phyloP scores from a whole-genome alignment of 2,888 invertebrate genomes.

The Leucophora obtusa region DNA sequence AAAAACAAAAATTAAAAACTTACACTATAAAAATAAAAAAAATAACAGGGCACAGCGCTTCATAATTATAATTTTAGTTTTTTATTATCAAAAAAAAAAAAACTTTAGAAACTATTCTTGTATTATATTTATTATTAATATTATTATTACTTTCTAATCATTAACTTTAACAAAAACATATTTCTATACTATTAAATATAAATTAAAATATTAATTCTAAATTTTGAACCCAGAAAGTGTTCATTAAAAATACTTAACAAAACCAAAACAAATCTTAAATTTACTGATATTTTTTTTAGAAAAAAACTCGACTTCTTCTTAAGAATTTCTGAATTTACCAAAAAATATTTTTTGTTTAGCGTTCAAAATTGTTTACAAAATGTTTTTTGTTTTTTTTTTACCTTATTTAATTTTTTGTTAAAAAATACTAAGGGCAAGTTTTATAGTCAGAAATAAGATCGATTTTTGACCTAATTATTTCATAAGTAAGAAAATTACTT shows the following conservation, averaged over 20 bases:
- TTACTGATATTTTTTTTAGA: background rate
- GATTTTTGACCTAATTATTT: no score
- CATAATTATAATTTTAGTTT: slow-evolving; percentile 56
- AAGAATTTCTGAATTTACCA: background rate
- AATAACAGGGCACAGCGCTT: slow-evolving; percentile 66
- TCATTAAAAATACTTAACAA: slow-evolving; percentile 71
- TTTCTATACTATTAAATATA: slow-evolving; percentile 49
- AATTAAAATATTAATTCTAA: slow-evolving; percentile 61
- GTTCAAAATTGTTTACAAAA: background rate
- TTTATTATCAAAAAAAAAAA: slow-evolving; percentile 40
- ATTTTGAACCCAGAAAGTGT: slow-evolving; percentile 77
- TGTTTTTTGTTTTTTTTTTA: background rate
- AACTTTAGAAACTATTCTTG: slow-evolving; percentile 45
- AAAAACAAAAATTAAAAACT: slow-evolving; percentile 26
- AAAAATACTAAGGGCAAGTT: no score
- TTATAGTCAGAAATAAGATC: no score
- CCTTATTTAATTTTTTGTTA: no score
- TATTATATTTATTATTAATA: slow-evolving; percentile 60
- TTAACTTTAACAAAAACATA: slow-evolving; percentile 43
- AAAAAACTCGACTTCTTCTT: background rate
- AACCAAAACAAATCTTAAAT: slow-evolving; percentile 28
- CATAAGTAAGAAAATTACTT: no score
- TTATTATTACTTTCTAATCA: slow-evolving; percentile 53
- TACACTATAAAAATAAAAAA: slow-evolving; percentile 49
- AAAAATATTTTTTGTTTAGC: background rate